A percentile compares a stretch with the other conserved stretches of the same genome.
Evolutionary conservation across 2,113 vertebrate genomes (phyloP).

Genomic region (Bos taurus): DNA sequence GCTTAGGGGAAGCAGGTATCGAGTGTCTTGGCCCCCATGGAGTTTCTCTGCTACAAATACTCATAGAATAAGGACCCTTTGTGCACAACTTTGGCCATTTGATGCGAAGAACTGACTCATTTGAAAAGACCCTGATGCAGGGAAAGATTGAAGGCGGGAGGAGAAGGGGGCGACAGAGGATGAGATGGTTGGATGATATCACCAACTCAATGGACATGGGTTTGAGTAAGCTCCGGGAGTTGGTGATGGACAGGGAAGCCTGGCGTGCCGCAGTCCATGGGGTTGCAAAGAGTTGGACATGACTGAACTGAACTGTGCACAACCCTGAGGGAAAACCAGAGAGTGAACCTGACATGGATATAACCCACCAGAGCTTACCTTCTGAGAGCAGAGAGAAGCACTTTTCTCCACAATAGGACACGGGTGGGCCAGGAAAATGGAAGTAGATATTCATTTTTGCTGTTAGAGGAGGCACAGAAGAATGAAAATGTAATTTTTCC

Average conservation of each 20-base stretch:
- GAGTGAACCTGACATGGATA: neutral
- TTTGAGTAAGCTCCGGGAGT: neutral
- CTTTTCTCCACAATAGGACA: neutral
- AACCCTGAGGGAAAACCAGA: neutral
- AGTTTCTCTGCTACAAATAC: neutral
- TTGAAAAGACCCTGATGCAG: neutral
- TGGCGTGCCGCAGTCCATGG: neutral
- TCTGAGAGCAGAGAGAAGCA: neutral
- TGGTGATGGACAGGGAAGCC: neutral
- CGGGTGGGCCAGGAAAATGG: neutral
- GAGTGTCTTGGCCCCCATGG: fast-evolving
- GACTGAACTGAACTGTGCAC: neutral
- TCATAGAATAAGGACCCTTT: neutral
- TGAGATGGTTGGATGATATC: neutral
- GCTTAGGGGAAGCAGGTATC: neutral
- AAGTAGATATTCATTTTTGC: neutral
- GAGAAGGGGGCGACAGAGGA: neutral
- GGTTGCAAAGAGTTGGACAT: fast-evolving
- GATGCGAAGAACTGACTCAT: neutral
- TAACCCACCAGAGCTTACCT: neutral
- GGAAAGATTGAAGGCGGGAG: neutral
- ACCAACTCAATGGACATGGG: neutral
- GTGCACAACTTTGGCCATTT: neutral
- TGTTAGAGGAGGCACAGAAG: neutral
- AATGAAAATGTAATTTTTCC: neutral